Conservation (phyloP, 2,888 invertebrate genomes). For the Epistrophe grossulariae region DNA sequence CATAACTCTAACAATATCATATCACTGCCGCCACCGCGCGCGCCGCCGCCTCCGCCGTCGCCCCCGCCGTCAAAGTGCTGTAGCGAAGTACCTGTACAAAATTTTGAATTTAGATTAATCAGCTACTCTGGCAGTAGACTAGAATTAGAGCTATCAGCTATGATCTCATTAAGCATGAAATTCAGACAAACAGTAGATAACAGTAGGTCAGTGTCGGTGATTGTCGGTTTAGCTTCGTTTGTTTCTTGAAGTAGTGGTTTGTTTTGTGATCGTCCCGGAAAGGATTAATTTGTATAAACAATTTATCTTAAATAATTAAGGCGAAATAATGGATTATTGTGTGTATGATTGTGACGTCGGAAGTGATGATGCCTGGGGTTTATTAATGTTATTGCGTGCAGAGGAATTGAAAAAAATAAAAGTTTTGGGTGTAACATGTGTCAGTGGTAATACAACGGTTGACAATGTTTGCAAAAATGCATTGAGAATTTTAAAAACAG, state of each 20-base stretch:
- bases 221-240: background rate
- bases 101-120: slow-evolving; percentile 5
- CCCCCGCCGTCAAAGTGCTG: background rate
- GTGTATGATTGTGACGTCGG: slow-evolving; percentile 85
- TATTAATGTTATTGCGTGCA: slow-evolving; percentile 86
- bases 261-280: background rate
- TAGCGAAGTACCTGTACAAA: background rate
- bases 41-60: too few species aligned
- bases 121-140: background rate
- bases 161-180: background rate
- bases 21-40: background rate
- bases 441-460: slow-evolving; percentile 89
- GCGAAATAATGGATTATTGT: slow-evolving; percentile 42
- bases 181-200: slow-evolving; percentile 12
- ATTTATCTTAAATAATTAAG: slow-evolving; percentile 10
- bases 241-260: background rate
- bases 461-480: slow-evolving; percentile 89
- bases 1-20: background rate
- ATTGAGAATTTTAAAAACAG: slow-evolving; percentile 87
- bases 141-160: background rate
- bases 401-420: slow-evolving; percentile 80
- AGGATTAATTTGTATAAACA: background rate
- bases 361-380: slow-evolving; percentile 87
- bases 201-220: slow-evolving; percentile 43
- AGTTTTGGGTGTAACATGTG: slow-evolving; percentile 88